Percentiles rank a stretch among this genome's conserved stretches.
Evolutionary conservation across 2,113 vertebrate genomes (phyloP).

Genomic region (Typhlomys cinereus): DNA sequence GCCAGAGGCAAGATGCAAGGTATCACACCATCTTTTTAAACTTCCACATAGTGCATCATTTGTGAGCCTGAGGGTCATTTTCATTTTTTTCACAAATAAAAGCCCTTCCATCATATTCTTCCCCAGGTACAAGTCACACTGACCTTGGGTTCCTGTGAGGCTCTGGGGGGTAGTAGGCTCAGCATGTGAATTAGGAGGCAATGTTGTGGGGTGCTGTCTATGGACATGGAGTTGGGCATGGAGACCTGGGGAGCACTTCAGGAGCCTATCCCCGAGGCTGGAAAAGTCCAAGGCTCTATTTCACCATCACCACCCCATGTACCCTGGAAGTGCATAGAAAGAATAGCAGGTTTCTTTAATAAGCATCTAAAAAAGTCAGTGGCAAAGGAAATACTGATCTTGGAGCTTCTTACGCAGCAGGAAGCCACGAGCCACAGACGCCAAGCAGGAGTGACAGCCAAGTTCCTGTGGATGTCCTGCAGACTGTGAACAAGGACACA

Average conservation of each 20-base stretch:
- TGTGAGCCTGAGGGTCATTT: background rate
- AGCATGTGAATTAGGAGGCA: background rate
- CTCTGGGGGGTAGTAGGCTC: background rate
- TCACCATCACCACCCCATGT: background rate
- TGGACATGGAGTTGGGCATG: background rate
- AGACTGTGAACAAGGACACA: background rate
- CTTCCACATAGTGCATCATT: background rate
- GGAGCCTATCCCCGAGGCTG: background rate
- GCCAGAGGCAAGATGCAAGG: too few species aligned
- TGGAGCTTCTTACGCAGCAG: background rate
- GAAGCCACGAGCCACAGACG: background rate
- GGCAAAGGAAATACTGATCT: background rate
- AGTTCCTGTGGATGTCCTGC: conserved; percentile 6
- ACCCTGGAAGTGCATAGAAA: background rate
- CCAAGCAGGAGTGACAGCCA: background rate
- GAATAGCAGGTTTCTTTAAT: background rate
- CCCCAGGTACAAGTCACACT: background rate
- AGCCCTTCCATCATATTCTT: background rate
- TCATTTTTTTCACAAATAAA: background rate
- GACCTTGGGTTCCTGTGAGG: too few species aligned
- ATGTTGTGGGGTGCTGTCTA: too few species aligned
- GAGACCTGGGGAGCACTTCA: background rate
- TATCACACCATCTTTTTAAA: background rate
- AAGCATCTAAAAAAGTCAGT: background rate
- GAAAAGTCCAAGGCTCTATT: background rate